Conservation (phyloP, 2,888 invertebrate genomes). For the Xestia ashworthii region DNA sequence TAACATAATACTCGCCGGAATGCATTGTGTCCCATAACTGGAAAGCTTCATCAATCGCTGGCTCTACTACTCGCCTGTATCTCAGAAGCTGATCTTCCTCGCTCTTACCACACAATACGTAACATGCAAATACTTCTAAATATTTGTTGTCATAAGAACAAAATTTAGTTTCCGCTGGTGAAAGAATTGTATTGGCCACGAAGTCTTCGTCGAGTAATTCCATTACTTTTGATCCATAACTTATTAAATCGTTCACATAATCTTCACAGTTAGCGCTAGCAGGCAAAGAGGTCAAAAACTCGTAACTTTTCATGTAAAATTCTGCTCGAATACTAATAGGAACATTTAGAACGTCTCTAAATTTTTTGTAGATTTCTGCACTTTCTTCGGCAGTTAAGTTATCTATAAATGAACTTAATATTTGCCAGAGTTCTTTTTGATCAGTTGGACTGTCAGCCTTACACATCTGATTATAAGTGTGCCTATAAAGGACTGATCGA, state of each 20-base stretch:
- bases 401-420: constrained; percentile 72
- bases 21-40: constrained; percentile 8
- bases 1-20: too few relatives aligned
- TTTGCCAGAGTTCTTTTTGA: constrained; percentile 71
- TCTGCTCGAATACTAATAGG: constrained; percentile 56
- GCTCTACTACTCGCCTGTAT: constrained; percentile 65
- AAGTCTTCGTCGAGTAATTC: constrained; percentile 71
- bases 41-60: constrained; percentile 67
- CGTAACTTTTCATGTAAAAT: constrained; percentile 71
- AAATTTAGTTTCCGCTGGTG: constrained; percentile 60
- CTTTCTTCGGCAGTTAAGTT: constrained; percentile 55
- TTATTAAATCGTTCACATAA: constrained; percentile 57
- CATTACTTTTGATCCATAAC: constrained; percentile 64
- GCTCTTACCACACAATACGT: constrained; percentile 66
- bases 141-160: constrained; percentile 29
- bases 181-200: constrained; percentile 67
- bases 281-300: constrained; percentile 69
- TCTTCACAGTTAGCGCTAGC: constrained; percentile 64
- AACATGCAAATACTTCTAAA: constrained; percentile 62
- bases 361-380: constrained; percentile 66
- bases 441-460: constrained; percentile 65
- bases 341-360: constrained; percentile 65
- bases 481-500: constrained; percentile 72
- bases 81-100: constrained; percentile 67
- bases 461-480: constrained; percentile 70